A percentile compares a stretch with the other conserved stretches of the same genome.
Evolutionary conservation across 2,113 vertebrate genomes (phyloP).

Genomic region (Ibidorhyncha struthersii): DNA sequence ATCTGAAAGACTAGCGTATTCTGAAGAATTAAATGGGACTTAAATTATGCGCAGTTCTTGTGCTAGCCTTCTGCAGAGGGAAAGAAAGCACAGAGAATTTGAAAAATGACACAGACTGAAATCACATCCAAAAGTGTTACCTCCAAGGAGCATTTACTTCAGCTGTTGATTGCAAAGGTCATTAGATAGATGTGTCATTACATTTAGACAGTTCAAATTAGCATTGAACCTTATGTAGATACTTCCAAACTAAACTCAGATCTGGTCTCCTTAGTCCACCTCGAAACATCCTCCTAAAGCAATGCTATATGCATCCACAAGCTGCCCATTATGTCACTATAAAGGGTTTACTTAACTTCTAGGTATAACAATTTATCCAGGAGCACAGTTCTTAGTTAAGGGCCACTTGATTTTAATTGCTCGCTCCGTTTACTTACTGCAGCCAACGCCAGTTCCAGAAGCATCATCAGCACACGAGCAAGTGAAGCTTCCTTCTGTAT

Average conservation of each 20-base stretch:
- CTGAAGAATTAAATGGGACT: background rate
- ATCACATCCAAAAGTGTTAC: background rate
- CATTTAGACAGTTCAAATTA: background rate
- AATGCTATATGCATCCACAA: background rate
- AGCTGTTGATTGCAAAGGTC: background rate
- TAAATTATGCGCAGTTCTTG: background rate
- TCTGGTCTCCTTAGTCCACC: background rate
- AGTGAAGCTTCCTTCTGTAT: constrained; percentile 74
- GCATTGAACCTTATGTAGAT: background rate
- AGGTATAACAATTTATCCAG: background rate
- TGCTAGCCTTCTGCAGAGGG: background rate
- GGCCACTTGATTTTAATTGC: background rate
- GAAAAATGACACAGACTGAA: background rate
- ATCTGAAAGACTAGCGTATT: background rate
- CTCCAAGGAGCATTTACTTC: background rate
- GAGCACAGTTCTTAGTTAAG: background rate
- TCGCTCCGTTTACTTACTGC: constrained; percentile 67
- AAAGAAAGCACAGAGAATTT: background rate
- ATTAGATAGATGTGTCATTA: background rate
- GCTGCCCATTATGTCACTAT: background rate
- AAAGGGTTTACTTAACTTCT: background rate
- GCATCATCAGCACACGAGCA: constrained; percentile 67
- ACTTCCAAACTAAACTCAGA: background rate
- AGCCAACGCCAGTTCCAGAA: constrained; percentile 53
- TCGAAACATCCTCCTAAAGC: background rate